Conservation (phyloP, 2,113 vertebrate genomes). For the Tyto alba region DNA sequence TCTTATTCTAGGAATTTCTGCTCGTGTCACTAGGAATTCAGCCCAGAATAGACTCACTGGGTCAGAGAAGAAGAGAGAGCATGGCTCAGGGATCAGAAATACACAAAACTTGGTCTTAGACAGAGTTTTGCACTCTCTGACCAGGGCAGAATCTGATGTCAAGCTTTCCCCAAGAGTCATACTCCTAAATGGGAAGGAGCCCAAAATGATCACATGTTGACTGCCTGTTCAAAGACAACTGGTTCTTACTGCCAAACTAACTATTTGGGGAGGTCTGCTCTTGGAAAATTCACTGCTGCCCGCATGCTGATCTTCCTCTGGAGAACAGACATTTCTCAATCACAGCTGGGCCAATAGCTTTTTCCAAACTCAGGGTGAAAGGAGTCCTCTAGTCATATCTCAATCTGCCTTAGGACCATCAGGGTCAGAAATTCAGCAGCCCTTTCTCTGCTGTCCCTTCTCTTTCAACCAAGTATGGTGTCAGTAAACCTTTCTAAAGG, state of each 20-base stretch:
- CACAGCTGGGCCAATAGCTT: not conserved
- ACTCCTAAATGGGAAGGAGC: not conserved
- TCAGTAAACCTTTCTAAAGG: not conserved
- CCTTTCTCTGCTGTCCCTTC: not conserved
- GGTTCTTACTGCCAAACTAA: not conserved
- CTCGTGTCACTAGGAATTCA: conserved; percentile 21
- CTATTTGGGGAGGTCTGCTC: not conserved
- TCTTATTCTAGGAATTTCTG: conserved; percentile 51
- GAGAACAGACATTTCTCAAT: conserved; percentile 15
- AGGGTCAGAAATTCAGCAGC: not conserved
- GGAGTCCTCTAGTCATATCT: not conserved
- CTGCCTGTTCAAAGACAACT: not conserved
- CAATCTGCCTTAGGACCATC: not conserved
- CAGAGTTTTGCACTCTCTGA: not conserved
- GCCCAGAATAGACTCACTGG: not conserved
- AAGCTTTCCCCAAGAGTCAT: conserved; percentile 9
- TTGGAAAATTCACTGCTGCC: not conserved
- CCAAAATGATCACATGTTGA: not conserved
- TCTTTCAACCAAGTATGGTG: not conserved
- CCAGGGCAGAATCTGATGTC: not conserved
- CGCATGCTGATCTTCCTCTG: not conserved
- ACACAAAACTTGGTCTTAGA: not conserved
- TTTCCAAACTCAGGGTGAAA: not conserved
- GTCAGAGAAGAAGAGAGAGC: not conserved
- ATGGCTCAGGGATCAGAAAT: not conserved